Base-by-base conservation (phyloP, 1,140 invertebrate species). In the Drosophila repletoides region DNA sequence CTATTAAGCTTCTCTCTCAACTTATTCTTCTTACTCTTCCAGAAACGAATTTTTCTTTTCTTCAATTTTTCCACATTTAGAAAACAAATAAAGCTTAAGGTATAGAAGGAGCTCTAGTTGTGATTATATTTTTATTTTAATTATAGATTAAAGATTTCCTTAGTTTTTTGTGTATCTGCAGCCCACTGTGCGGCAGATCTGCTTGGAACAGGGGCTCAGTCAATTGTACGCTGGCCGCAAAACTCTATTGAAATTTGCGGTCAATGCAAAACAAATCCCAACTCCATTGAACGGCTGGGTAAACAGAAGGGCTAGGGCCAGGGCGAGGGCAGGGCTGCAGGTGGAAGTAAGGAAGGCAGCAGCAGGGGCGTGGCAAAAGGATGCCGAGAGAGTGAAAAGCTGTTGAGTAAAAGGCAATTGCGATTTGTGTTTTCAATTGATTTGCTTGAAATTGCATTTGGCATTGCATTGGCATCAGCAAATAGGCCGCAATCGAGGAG, bases 231-330 rank as follows among this genome's bases (percentile, higher is more conserved):
- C 68, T 68, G 65, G 51, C 79, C 79, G 74, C 79, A 84, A 79
- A 84, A 75, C 61, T 84, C 80, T 84, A 84, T 84, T 84, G 79
- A 84, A 84, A 84, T 86, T 84, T 84, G 79, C 79, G 79, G 79
- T 84, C 79, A 84, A 84, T 86, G 80, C 70, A 79, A 84, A 83
- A 86, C 79, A 84, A 84, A 74, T 86, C 70, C 74, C 60, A 79
- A 84, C 79, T 84, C 61, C 58, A 68, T 67, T 86, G 61, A 60
- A 74, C 40, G 60, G 26, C 58, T 79, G 65, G 49, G 48, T 60
- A 72, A 74, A 65, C 60, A 60, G 60, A 15, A 40, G 59, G 40
- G 29, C 29, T 19, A 46, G 10, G 15, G 45, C 10, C 21, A 24
- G 10, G 29, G 41, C 26, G 38, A 15, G 15, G 45, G 15, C 21